phyloP scores from a whole-genome alignment of 2,888 invertebrate species.

The Pomacea canaliculata region DNA sequence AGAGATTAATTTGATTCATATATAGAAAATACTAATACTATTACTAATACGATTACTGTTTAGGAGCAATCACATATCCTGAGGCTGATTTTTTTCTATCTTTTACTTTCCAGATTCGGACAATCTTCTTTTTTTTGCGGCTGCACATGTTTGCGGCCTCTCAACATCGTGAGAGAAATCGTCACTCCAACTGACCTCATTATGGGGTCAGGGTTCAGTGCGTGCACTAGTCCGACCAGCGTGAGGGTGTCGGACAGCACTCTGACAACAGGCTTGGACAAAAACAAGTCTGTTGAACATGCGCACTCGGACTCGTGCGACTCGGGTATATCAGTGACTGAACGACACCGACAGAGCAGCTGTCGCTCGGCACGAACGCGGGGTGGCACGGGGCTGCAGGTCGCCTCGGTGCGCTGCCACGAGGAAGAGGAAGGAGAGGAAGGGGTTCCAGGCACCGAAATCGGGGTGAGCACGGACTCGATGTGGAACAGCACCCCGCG shows the following conservation, averaged over 20 bases:
- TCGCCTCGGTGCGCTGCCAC: neutral
- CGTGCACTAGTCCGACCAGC: slow-evolving; percentile 14
- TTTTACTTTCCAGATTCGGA: no score
- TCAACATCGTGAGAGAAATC: no score
- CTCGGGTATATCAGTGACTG: slow-evolving; percentile 19
- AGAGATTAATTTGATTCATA: no score
- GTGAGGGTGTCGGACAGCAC: slow-evolving; percentile 9
- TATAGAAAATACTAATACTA: no score
- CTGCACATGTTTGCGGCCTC: no score
- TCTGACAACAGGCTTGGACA: neutral
- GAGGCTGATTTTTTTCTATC: no score
- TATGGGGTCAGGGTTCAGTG: slow-evolving; percentile 27
- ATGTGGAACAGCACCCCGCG: slow-evolving; percentile 15
- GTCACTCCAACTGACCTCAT: neutral
- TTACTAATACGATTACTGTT: no score
- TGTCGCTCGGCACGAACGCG: neutral
- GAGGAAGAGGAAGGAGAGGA: slow-evolving; percentile 11
- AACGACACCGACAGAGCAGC: slow-evolving; percentile 1
- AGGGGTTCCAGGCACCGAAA: slow-evolving; percentile 11
- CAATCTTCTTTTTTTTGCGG: no score
- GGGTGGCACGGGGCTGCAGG: neutral
- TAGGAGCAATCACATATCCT: no score
- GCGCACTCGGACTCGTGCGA: slow-evolving; percentile 25
- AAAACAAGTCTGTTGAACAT: neutral
- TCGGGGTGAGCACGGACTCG: slow-evolving; percentile 20